phyloP scores from a whole-genome alignment of 2,888 invertebrate genomes.

The Ornithoptera alexandrae region DNA sequence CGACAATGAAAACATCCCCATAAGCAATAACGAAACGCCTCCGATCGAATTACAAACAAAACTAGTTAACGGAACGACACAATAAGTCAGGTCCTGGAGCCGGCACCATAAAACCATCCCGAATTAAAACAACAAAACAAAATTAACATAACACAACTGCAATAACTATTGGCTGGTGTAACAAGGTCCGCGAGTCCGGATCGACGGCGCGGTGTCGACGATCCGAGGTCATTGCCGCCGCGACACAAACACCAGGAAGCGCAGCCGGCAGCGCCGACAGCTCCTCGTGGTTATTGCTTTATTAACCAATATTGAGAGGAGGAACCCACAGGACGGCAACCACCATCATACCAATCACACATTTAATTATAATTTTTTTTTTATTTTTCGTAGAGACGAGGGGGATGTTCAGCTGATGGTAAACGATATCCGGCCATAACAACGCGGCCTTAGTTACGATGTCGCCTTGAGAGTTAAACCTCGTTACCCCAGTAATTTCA shows the following conservation, averaged over 20 bases:
- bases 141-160: conserved; percentile 43
- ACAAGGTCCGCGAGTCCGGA: no score
- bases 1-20: conserved; percentile 7
- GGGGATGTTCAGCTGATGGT: no score
- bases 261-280: conserved; percentile 52
- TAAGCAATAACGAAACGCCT: conserved; percentile 21
- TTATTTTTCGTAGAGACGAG: no score
- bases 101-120: conserved; percentile 47
- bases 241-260: conserved; percentile 25
- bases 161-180: no score
- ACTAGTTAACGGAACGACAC: conserved; percentile 68
- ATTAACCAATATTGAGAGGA: conserved; percentile 78
- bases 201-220: conserved; percentile 22
- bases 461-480: no score
- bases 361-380: no score
- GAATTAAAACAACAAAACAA: conserved; percentile 55
- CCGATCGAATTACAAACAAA: conserved; percentile 40
- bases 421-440: no score
- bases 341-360: conserved; percentile 30
- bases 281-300: conserved; percentile 77
- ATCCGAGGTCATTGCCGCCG: neutral
- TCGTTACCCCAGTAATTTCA: no score
- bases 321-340: conserved; percentile 38
- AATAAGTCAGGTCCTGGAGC: conserved; percentile 61
- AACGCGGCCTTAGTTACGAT: no score